These are phyloP conservation scores for Polymixis flavicincta DNA, from an alignment of 2,888 invertebrate species.

Conservation along the genomic window DNA sequence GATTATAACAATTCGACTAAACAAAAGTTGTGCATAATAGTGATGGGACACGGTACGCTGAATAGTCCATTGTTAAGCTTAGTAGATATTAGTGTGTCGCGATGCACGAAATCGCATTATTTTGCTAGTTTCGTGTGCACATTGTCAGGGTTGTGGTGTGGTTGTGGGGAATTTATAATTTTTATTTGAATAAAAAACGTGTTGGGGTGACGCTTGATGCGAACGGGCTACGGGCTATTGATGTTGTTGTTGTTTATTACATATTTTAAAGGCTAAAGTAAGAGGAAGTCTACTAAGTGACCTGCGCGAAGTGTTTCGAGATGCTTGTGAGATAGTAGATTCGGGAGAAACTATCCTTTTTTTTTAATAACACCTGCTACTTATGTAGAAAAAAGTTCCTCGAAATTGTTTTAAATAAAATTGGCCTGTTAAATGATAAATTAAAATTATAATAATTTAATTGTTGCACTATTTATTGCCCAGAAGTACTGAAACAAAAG, in stretches of 20 bases:
- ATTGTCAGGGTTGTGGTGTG: constrained; percentile 62
- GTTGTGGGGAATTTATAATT: constrained; percentile 55
- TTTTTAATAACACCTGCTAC: not conserved
- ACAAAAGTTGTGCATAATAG: constrained; percentile 62
- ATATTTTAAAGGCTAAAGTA: not conserved
- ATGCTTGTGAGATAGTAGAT: not conserved
- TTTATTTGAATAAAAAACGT: constrained; percentile 37
- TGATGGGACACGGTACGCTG: constrained; percentile 61
- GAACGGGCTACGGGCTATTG: not conserved
- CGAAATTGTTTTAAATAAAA: not conserved
- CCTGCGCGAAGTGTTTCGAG: not conserved
- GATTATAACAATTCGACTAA: constrained; percentile 66
- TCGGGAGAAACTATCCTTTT: not conserved
- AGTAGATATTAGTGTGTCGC: constrained; percentile 63
- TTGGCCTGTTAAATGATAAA: not conserved
- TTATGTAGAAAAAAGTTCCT: too few relatives aligned
- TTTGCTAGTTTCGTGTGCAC: constrained; percentile 75
- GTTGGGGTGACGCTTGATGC: constrained; percentile 24
- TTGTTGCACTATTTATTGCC: too few relatives aligned
- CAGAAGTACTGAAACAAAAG: not conserved
- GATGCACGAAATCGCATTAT: constrained; percentile 83
- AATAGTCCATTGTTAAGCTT: constrained; percentile 64
- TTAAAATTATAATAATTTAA: not conserved
- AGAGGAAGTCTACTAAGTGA: too few relatives aligned
- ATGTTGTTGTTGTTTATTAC: constrained; percentile 14